A percentile compares a stretch with the other conserved stretches of the same genome.
phyloP scores from a whole-genome alignment of 2,888 invertebrate genomes.

The Torymus tubicola region DNA sequence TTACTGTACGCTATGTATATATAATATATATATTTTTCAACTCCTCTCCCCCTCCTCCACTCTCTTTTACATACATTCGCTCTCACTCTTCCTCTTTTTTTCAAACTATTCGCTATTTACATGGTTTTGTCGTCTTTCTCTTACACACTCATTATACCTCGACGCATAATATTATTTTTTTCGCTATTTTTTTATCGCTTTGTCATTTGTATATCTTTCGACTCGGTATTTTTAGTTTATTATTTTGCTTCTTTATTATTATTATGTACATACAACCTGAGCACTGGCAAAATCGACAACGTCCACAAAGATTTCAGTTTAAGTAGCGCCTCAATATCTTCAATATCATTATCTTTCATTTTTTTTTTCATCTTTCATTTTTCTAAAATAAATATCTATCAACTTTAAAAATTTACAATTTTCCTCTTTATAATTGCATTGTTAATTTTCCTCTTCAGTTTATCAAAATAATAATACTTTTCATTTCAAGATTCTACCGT shows the following conservation, averaged over 20 bases:
- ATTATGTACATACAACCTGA: conserved; percentile 58
- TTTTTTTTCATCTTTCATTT: conserved; percentile 38
- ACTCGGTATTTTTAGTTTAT: conserved; percentile 17
- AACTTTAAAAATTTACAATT: conserved; percentile 55
- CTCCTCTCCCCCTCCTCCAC: conserved; percentile 53
- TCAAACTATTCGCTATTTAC: conserved; percentile 55
- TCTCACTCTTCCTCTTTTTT: conserved; percentile 24
- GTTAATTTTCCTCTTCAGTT: conserved; percentile 36
- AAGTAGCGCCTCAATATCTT: conserved; percentile 43
- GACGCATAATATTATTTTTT: conserved; percentile 16
- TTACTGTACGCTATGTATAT: conserved; percentile 53
- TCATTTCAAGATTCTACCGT: conserved; percentile 45
- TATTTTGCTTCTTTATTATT: conserved; percentile 35
- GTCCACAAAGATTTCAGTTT: conserved; percentile 49
- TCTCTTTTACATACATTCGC: conserved; percentile 53
- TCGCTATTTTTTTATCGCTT: conserved; percentile 33
- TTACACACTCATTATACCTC: conserved; percentile 37
- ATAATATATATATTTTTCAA: conserved; percentile 52
- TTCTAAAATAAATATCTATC: conserved; percentile 58
- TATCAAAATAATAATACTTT: conserved; percentile 57
- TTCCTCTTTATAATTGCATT: conserved; percentile 31
- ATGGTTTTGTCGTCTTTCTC: conserved; percentile 48
- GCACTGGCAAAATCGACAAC: conserved; percentile 54
- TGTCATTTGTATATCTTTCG: conserved; percentile 30
- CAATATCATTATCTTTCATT: conserved; percentile 33